These are phyloP conservation scores for Nephila pilipes DNA, from an alignment of 1,140 invertebrate genomes.

Conservation along the genomic window DNA sequence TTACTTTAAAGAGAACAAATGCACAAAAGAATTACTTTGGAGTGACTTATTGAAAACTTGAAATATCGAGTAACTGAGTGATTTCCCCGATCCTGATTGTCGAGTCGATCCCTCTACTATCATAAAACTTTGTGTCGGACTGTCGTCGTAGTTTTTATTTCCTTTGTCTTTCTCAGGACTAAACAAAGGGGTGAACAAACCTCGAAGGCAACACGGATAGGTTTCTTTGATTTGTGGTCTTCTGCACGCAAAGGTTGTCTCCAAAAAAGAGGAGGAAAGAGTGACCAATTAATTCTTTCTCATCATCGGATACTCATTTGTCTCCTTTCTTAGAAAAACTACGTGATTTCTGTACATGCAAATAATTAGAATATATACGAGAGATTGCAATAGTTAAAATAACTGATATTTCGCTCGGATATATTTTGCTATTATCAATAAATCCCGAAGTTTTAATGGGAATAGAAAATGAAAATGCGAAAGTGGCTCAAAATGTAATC, in stretches of 20 bases:
- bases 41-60: slow-evolving; percentile 3
- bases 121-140: slow-evolving; percentile 43
- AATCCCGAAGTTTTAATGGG: too few relatives aligned
- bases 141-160: slow-evolving; percentile 18
- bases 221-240: slow-evolving; percentile 54
- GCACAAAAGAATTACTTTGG: slow-evolving; percentile 15
- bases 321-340: not conserved
- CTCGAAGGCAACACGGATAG: slow-evolving; percentile 14
- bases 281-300: not conserved
- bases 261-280: not conserved
- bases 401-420: too few relatives aligned
- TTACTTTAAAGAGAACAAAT: not conserved
- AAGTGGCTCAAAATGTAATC: too few relatives aligned
- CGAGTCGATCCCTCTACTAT: not conserved
- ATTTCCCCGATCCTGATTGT: slow-evolving; percentile 17
- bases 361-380: too few relatives aligned
- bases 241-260: slow-evolving; percentile 29
- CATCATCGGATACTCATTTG: not conserved
- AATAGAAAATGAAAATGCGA: too few relatives aligned
- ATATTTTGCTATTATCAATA: too few relatives aligned
- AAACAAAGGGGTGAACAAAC: slow-evolving; percentile 66
- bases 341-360: not conserved
- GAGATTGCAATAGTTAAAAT: too few relatives aligned
- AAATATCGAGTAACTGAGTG: slow-evolving; percentile 2
- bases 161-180: slow-evolving; percentile 44